A percentile compares a stretch with the other conserved stretches of the same genome.
These are phyloP conservation scores for Phalacrocorax pelagicus DNA, from an alignment of 2,113 vertebrate species.

Conservation along the genomic window DNA sequence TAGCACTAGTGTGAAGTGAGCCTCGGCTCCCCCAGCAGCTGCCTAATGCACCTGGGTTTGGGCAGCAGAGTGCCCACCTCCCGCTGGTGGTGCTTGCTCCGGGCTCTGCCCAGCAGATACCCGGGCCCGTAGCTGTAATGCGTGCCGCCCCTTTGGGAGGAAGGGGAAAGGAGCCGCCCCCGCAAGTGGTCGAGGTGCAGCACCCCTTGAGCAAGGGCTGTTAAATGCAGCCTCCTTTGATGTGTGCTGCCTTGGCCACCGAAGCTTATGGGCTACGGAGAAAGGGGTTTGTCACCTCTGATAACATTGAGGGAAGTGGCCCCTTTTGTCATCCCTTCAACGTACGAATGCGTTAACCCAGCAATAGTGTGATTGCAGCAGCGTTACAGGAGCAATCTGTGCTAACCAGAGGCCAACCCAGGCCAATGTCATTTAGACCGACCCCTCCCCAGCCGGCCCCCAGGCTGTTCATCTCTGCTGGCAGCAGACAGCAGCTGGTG, in stretches of 20 bases:
- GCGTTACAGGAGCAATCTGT: background rate
- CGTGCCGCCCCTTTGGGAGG: accelerated
- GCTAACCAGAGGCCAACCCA: background rate
- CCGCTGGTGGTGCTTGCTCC: background rate
- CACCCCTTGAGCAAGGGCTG: background rate
- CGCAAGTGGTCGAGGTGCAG: background rate
- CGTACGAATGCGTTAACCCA: background rate
- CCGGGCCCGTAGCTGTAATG: accelerated
- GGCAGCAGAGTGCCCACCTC: too few relatives aligned
- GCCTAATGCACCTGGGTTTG: background rate
- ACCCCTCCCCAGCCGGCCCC: background rate
- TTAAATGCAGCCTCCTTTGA: too few relatives aligned
- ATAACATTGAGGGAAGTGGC: background rate
- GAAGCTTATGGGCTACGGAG: accelerated
- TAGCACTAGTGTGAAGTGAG: background rate
- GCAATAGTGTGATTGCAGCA: background rate
- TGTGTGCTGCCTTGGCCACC: background rate
- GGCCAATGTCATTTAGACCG: accelerated
- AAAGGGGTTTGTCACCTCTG: accelerated
- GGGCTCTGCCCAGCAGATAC: background rate
- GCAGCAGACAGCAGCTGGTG: background rate
- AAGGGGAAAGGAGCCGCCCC: background rate
- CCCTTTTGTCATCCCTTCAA: too few relatives aligned
- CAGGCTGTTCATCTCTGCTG: background rate
- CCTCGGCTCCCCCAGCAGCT: background rate